Conservation (phyloP, 2,888 invertebrate species). For the Campoletis raptor region DNA sequence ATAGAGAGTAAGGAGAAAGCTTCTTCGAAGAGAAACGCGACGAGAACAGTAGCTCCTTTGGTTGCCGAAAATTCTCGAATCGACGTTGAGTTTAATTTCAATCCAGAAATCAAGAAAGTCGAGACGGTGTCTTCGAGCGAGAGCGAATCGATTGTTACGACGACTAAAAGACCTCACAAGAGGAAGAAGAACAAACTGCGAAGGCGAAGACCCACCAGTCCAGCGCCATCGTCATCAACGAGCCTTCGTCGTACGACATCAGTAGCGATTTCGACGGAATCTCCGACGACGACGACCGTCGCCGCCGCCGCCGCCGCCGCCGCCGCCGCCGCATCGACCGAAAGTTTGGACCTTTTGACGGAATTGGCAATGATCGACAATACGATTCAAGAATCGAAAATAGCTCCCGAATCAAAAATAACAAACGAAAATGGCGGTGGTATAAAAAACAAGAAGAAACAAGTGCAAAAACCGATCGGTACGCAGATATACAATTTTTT, state of each 20-base stretch:
- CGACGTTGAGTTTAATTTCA: constrained; percentile 80
- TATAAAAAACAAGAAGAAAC: constrained; percentile 86
- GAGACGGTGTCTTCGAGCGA: constrained; percentile 82
- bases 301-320: too few species aligned
- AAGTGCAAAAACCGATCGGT: constrained; percentile 87
- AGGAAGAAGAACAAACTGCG: constrained; percentile 86
- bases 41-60: constrained; percentile 84
- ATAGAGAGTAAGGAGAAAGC: constrained; percentile 72
- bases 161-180: constrained; percentile 86
- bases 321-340: constrained; percentile 39
- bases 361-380: constrained; percentile 70
- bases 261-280: constrained; percentile 45
- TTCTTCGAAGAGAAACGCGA: constrained; percentile 84
- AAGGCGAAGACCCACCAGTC: constrained; percentile 86
- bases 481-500: constrained; percentile 92
- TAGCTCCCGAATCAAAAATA: constrained; percentile 81
- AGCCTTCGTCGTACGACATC: constrained; percentile 59
- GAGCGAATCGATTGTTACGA: constrained; percentile 82
- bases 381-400: constrained; percentile 83
- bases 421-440: constrained; percentile 84
- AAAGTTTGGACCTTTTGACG: constrained; percentile 52
- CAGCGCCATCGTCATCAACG: constrained; percentile 73
- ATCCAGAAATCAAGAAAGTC: constrained; percentile 82
- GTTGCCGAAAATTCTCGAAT: constrained; percentile 85
- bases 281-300: constrained; percentile 54